Percentiles rank a stretch among this genome's conserved stretches.
Evolutionary conservation across 2,888 invertebrate genomes (phyloP).

Genomic region (Epinotia nisella): DNA sequence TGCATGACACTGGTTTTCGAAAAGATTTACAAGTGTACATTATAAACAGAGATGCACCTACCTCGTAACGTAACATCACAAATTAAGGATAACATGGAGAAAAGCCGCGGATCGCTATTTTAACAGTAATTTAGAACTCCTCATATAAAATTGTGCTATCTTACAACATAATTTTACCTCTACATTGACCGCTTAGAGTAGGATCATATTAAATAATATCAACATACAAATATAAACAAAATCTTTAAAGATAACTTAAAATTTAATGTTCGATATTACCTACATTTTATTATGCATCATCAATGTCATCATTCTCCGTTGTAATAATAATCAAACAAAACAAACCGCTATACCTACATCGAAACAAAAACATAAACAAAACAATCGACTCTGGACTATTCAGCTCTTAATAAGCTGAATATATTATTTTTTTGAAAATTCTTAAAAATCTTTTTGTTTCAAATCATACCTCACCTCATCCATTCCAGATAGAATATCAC

Average conservation of each 20-base stretch:
- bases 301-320: constrained; percentile 14
- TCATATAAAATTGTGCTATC: constrained; percentile 36
- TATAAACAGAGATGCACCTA: constrained; percentile 9
- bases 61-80: constrained; percentile 12
- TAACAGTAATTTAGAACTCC: constrained; percentile 25
- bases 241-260: constrained; percentile 34
- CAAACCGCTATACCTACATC: constrained; percentile 24
- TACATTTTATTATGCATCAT: constrained; percentile 36
- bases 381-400: constrained; percentile 28
- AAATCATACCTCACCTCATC: not conserved
- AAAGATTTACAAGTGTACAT: not conserved
- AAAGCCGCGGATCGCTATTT: constrained; percentile 7
- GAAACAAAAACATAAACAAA: constrained; percentile 35
- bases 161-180: constrained; percentile 37
- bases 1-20: too few relatives aligned
- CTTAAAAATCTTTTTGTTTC: not conserved
- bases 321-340: constrained; percentile 29
- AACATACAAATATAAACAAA: constrained; percentile 40
- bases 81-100: constrained; percentile 14
- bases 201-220: constrained; percentile 33
- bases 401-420: not conserved
- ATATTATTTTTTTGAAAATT: not conserved
- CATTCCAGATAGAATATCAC: constrained; percentile 13
- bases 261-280: constrained; percentile 28
- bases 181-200: constrained; percentile 37